phyloP scores from a whole-genome alignment of 2,888 invertebrate species.

The Chalcosyrphus nemorum region DNA sequence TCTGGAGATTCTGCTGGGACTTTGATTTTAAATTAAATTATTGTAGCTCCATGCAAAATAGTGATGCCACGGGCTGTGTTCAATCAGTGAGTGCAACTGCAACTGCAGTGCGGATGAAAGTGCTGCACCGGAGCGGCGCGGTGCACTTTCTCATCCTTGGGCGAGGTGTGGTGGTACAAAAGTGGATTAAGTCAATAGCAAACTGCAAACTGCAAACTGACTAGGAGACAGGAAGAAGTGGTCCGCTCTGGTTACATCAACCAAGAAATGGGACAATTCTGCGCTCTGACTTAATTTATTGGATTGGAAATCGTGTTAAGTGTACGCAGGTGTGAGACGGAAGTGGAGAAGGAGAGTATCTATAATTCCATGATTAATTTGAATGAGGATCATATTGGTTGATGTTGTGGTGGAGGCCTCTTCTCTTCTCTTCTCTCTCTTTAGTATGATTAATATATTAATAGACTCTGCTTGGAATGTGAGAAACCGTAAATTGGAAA shows the following conservation, averaged over 20 bases:
- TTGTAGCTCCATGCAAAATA: constrained; percentile 14
- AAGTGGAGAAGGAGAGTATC: constrained; percentile 34
- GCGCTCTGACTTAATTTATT: constrained; percentile 68
- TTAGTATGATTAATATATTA: constrained; percentile 59
- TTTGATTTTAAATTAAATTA: constrained; percentile 60
- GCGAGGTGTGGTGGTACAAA: constrained; percentile 70
- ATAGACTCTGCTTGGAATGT: constrained; percentile 64
- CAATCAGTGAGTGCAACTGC: constrained; percentile 51
- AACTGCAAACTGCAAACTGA: background rate
- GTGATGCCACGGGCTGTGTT: constrained; percentile 29
- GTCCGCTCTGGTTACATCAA: constrained; percentile 66
- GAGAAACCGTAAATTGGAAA: constrained; percentile 67
- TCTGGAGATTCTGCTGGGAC: background rate
- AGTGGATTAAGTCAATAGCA: constrained; percentile 70
- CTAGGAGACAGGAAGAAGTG: background rate
- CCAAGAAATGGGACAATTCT: constrained; percentile 71
- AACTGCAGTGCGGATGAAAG: constrained; percentile 54
- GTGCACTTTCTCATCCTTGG: constrained; percentile 71
- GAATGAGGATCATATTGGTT: constrained; percentile 33
- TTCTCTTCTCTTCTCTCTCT: constrained; percentile 21
- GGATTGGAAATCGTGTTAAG: constrained; percentile 67
- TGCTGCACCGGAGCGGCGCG: constrained; percentile 55
- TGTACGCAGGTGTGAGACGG: constrained; percentile 72
- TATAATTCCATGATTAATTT: constrained; percentile 70
- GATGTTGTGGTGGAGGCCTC: background rate